Percentiles rank a stretch among this genome's conserved stretches.
Evolutionary conservation across 2,797 vertebrate genomes (phyloP).

Genomic region (Antennarius maculatus): DNA sequence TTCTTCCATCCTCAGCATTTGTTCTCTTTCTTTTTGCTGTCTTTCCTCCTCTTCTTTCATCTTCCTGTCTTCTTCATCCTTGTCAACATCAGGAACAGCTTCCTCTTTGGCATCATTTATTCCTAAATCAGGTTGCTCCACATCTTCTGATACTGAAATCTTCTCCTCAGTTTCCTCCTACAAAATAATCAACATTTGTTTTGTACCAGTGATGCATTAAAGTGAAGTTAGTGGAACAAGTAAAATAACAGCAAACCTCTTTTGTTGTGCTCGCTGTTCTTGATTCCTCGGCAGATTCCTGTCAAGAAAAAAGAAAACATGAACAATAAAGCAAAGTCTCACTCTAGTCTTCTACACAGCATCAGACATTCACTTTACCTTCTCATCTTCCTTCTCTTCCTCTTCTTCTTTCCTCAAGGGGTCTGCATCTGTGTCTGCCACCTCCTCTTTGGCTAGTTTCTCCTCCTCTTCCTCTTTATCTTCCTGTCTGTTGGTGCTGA

Average conservation of each 20-base stretch:
- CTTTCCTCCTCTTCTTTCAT: slow-evolving; percentile 52
- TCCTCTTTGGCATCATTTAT: slow-evolving; percentile 37
- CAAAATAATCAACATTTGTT: slow-evolving; percentile 37
- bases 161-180: slow-evolving; percentile 69
- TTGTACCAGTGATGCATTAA: not conserved
- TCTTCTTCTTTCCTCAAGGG: slow-evolving; percentile 81
- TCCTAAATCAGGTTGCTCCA: slow-evolving; percentile 23
- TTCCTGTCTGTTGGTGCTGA: slow-evolving; percentile 15
- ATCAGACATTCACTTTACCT: slow-evolving; percentile 52
- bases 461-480: slow-evolving; percentile 49
- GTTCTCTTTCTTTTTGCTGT: slow-evolving; percentile 41
- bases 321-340: not conserved
- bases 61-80: slow-evolving; percentile 49
- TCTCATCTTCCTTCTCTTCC: slow-evolving; percentile 58
- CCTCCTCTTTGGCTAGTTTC: slow-evolving; percentile 46
- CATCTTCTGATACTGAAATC: slow-evolving; percentile 32
- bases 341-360: not conserved
- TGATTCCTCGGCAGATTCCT: slow-evolving; percentile 56
- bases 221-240: not conserved
- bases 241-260: slow-evolving; percentile 38
- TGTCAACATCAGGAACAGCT: slow-evolving; percentile 28
- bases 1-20: slow-evolving; percentile 49
- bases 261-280: slow-evolving; percentile 27
- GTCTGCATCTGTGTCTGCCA: slow-evolving; percentile 72
- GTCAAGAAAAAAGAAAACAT: slow-evolving; percentile 11